A percentile compares a stretch with the other conserved stretches of the same genome.
Evolutionary conservation across 2,888 invertebrate species (phyloP).

Genomic region (Philhelius pedissequus): DNA sequence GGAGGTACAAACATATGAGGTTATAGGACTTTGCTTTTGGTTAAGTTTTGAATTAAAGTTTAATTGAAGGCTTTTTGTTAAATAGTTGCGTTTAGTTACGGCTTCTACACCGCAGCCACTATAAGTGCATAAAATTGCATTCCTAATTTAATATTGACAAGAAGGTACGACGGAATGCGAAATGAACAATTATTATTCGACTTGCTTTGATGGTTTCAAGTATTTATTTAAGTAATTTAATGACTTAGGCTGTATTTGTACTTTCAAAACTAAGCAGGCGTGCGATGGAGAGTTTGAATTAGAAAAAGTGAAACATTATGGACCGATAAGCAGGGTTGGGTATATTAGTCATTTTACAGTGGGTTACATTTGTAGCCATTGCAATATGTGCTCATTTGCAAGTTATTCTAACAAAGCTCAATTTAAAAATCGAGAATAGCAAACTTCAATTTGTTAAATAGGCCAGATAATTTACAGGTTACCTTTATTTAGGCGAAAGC

Average conservation of each 20-base stretch:
- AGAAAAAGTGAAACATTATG: neutral
- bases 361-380: no score
- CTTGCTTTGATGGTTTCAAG: neutral
- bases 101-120: neutral
- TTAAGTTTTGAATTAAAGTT: constrained; percentile 35
- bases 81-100: constrained; percentile 33
- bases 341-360: no score
- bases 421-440: no score
- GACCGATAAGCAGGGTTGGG: neutral
- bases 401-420: no score
- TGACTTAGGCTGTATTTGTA: neutral
- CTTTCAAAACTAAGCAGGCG: neutral
- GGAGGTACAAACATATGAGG: no score
- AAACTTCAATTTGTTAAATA: no score
- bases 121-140: constrained; percentile 14
- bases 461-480: no score
- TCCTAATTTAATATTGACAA: constrained; percentile 46
- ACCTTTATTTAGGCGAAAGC: no score
- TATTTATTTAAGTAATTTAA: neutral
- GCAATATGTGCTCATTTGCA: no score
- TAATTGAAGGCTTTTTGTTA: constrained; percentile 32
- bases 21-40: constrained; percentile 6
- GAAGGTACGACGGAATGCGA: neutral
- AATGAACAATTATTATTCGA: neutral
- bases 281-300: neutral